Evolutionary conservation across 2,888 invertebrate species (phyloP), one percentile per base, ranked within the genome.

Genomic region (Cordylochernes scorpioides): DNA sequence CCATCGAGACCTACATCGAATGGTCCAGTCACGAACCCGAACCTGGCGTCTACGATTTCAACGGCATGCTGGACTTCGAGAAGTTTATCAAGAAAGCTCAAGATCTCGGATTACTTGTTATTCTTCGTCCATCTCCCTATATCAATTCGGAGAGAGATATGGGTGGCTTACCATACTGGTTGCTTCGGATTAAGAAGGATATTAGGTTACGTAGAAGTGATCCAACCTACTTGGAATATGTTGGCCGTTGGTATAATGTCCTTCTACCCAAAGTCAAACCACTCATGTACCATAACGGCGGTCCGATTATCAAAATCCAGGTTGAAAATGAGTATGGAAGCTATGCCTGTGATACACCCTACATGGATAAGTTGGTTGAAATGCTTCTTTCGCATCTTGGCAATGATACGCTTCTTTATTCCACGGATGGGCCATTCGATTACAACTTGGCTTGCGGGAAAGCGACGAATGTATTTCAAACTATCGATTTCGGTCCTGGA

Each of bases 241-340:
- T 60, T 1, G 49, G 54, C 24, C 46, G 46, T 30, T 67, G 60
- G 50, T 57, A 64, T 29, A 49, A 53, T 24, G 47, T 55, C 7
- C 39, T 67, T 2, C 45, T 67, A 31, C 50, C 55, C 3, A 53
- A 50, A 32, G 42, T 67, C 2, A 48, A 54, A 10, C 58, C 59
- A 3, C 49, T 58, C 8, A 54, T 67, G 10, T 62, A 67, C 43
- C 60, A 58, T 19, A 72, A 72, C 45, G 77, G 78, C 1, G 82
- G 82, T 1, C 74, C 78, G 0, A 67, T 82, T 17, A 74, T 82
- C 33, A 67, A 73, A 60, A 68, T 80, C 24, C 80, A 82, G 61
- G 37, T 37, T 22, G 88, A 88, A 57, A 94, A 94, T 51, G 84
- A 80, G 49, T 84, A 82, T 43, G 86, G 84, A 3, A 77, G 78